These are phyloP conservation scores for Champsocephalus esox DNA, from an alignment of 2,797 vertebrate species.

Conservation along the genomic window DNA sequence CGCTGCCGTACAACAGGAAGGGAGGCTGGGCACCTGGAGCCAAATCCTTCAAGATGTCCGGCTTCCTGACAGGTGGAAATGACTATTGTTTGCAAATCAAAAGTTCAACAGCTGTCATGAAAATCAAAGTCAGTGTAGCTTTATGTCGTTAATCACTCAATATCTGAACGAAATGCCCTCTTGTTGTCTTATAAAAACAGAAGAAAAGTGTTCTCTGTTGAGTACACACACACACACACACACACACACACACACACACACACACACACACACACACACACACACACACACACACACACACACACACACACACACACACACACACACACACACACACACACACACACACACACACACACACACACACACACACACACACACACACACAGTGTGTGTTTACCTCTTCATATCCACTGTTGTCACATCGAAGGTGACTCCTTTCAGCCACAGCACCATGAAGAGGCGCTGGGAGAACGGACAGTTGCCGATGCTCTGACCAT, in stretches of 20 bases:
- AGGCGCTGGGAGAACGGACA: slow-evolving; percentile 95
- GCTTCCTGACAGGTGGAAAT: slow-evolving; percentile 83
- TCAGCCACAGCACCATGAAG: slow-evolving; percentile 96
- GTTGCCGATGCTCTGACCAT: slow-evolving; percentile 95
- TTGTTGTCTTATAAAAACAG: slow-evolving; percentile 17
- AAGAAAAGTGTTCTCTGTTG: background rate
- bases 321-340: no score
- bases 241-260: no score
- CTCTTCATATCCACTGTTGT: slow-evolving; percentile 95
- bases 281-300: no score
- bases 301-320: no score
- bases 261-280: no score
- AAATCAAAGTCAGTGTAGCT: background rate
- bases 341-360: no score
- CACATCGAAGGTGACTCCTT: slow-evolving; percentile 93
- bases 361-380: no score
- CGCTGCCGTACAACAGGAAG: slow-evolving; percentile 88
- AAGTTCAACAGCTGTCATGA: background rate
- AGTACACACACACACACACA: background rate
- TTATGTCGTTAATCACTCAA: slow-evolving; percentile 16
- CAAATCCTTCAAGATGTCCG: slow-evolving; percentile 90
- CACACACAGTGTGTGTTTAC: slow-evolving; percentile 67
- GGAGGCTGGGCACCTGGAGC: slow-evolving; percentile 93
- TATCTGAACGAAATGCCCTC: slow-evolving; percentile 13
- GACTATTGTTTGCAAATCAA: background rate